Conservation (phyloP, 2,888 invertebrate species). For the Herminia tarsipennalis region DNA sequence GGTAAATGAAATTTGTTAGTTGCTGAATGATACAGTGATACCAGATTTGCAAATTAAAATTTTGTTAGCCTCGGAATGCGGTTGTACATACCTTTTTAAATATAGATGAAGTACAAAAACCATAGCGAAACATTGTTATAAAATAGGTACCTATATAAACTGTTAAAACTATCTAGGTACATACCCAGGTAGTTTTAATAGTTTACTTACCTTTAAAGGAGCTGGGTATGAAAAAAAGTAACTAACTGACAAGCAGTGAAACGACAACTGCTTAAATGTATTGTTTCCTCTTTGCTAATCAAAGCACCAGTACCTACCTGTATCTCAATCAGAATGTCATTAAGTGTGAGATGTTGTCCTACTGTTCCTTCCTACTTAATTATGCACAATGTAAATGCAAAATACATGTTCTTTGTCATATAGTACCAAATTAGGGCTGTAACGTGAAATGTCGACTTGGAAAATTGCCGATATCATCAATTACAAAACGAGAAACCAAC, state of each 20-base stretch:
- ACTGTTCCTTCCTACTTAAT: slow-evolving; percentile 15
- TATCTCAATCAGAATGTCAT: not conserved
- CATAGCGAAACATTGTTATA: not conserved
- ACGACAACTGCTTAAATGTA: too few species aligned
- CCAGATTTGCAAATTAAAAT: not conserved
- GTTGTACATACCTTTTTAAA: not conserved
- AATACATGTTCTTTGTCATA: slow-evolving; percentile 28
- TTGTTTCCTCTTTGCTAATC: not conserved
- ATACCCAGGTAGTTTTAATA: too few species aligned
- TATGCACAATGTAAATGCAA: slow-evolving; percentile 32
- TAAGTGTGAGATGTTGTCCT: not conserved
- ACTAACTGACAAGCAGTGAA: too few species aligned
- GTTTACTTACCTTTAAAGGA: too few species aligned
- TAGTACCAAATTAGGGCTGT: slow-evolving; percentile 14
- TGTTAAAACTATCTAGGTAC: too few species aligned
- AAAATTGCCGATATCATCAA: slow-evolving; percentile 18
- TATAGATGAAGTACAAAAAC: not conserved
- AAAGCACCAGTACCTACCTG: not conserved
- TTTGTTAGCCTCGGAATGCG: not conserved
- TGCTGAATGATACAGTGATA: slow-evolving; percentile 18
- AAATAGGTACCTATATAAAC: not conserved
- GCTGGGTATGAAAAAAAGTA: too few species aligned
- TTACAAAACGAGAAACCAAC: too few species aligned
- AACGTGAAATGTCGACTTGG: slow-evolving; percentile 13
- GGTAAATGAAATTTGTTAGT: slow-evolving; percentile 36